These are phyloP conservation scores for Mamestra configurata DNA, from an alignment of 1,140 invertebrate species.

Conservation along the genomic window DNA sequence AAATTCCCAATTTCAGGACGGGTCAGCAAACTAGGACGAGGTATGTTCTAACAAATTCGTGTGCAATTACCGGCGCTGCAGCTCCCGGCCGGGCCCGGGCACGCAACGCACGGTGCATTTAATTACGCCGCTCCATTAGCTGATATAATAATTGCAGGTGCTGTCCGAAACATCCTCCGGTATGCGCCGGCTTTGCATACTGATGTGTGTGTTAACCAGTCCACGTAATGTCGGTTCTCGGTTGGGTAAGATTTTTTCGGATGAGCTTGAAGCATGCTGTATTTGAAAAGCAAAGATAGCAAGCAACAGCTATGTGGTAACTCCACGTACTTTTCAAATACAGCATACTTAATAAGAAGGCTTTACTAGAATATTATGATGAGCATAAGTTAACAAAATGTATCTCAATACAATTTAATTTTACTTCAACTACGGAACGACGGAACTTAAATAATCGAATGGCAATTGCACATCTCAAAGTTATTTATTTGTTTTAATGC, in stretches of 20 bases:
- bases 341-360: no score
- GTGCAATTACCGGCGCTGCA: conserved; percentile 39
- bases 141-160: conserved; percentile 50
- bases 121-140: conserved; percentile 46
- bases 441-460: no score
- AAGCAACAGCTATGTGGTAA: no score
- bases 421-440: not conserved
- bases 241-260: not conserved
- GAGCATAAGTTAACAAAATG: no score
- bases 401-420: no score
- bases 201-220: conserved; percentile 11
- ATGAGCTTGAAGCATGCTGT: not conserved
- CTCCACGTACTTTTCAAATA: no score
- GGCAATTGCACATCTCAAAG: not conserved
- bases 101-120: conserved; percentile 40
- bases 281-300: no score
- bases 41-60: conserved; percentile 44
- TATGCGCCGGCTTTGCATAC: conserved; percentile 14
- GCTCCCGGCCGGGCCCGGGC: conserved; percentile 17
- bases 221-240: not conserved
- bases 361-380: no score
- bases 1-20: conserved; percentile 7
- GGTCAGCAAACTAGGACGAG: conserved; percentile 45
- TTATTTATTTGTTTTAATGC: conserved; percentile 2
- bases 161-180: conserved; percentile 34